A percentile compares a stretch with the other conserved stretches of the same genome.
Conservation (phyloP, 2,888 invertebrate species). For the Andrena camellia region DNA sequence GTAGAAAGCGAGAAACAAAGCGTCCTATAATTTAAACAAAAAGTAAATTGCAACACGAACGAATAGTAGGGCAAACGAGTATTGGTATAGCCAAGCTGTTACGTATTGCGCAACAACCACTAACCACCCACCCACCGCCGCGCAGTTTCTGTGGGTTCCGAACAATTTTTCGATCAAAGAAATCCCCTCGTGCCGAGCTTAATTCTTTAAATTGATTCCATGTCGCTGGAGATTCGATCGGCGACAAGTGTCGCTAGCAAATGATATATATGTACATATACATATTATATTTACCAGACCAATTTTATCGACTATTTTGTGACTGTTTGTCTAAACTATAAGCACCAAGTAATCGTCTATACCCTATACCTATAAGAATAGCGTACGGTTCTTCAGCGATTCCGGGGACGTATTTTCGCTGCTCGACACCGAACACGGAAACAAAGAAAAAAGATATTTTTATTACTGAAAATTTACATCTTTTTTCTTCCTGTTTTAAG, state of each 20-base stretch:
- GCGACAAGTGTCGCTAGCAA: slow-evolving; percentile 4
- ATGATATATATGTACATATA: neutral
- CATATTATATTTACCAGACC: slow-evolving; percentile 49
- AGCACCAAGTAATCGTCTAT: slow-evolving; percentile 36
- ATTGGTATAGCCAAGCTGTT: neutral
- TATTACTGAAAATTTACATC: slow-evolving; percentile 15
- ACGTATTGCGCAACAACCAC: neutral
- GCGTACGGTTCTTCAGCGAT: neutral
- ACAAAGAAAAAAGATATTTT: slow-evolving; percentile 31
- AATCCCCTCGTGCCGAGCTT: slow-evolving; percentile 16
- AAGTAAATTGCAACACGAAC: neutral
- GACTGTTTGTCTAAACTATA: slow-evolving; percentile 49
- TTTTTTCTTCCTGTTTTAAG: slow-evolving; percentile 10
- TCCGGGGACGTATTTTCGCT: neutral
- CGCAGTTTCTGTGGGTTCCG: neutral
- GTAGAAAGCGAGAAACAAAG: slow-evolving; percentile 4
- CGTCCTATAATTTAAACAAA: slow-evolving; percentile 3
- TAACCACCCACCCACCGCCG: neutral
- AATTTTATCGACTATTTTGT: slow-evolving; percentile 66
- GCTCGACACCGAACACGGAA: neutral
- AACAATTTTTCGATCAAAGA: neutral
- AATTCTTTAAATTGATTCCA: slow-evolving; percentile 33
- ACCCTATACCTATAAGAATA: slow-evolving; percentile 21
- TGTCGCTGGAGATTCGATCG: slow-evolving; percentile 23
- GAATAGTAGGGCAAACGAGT: neutral